phyloP scores from a whole-genome alignment of 2,888 invertebrate genomes.

The Celastrina argiolus region DNA sequence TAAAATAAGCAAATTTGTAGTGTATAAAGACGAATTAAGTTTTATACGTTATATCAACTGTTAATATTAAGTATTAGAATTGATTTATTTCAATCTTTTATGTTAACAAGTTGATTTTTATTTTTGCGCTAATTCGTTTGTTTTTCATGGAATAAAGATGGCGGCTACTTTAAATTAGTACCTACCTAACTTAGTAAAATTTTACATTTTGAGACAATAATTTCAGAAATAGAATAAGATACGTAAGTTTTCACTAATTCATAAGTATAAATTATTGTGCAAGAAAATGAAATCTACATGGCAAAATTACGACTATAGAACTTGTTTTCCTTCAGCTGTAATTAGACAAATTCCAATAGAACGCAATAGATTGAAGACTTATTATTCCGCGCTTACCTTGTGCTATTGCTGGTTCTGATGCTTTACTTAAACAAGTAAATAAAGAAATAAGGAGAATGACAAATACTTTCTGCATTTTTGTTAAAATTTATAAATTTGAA shows the following conservation, averaged over 20 bases:
- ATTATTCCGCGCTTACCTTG: conserved; percentile 42
- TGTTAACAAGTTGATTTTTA: no score
- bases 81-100: no score
- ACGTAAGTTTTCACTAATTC: neutral
- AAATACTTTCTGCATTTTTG: conserved; percentile 57
- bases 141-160: conserved; percentile 10
- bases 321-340: conserved; percentile 23
- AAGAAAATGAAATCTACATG: neutral
- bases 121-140: neutral
- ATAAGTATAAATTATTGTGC: neutral
- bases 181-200: neutral
- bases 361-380: conserved; percentile 38
- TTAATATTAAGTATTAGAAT: no score
- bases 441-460: conserved; percentile 60
- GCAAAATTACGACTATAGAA: neutral
- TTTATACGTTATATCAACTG: no score
- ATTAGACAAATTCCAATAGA: conserved; percentile 48
- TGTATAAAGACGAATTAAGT: no score
- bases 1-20: no score
- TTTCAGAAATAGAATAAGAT: neutral
- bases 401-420: conserved; percentile 31
- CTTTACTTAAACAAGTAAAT: conserved; percentile 50
- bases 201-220: neutral
- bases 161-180: conserved; percentile 13
- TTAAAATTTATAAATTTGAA: neutral